Conservation (phyloP, 2,113 vertebrate species). For the Pterocles gutturalis region DNA sequence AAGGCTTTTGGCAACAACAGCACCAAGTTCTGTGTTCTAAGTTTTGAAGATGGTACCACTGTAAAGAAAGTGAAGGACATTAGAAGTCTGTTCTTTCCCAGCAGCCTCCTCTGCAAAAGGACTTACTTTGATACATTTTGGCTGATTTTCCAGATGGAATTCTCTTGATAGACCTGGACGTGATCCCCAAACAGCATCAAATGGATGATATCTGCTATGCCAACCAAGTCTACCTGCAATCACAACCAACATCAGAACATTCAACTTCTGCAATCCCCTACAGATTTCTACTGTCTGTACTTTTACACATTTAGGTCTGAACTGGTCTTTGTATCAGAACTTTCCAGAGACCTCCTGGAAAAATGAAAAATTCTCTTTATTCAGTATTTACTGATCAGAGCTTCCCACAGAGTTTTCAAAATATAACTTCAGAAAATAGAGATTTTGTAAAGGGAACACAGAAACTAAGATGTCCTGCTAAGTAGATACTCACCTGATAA, state of each 20-base stretch:
- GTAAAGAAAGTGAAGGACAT: background rate
- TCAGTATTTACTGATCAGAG: background rate
- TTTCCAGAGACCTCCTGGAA: background rate
- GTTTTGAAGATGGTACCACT: background rate
- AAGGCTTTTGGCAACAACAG: background rate
- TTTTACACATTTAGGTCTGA: background rate
- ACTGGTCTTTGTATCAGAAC: background rate
- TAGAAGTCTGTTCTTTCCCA: background rate
- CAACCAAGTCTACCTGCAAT: constrained; percentile 87
- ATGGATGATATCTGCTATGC: constrained; percentile 85
- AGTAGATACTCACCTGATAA: constrained; percentile 79
- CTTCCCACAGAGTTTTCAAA: background rate
- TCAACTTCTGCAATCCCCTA: background rate
- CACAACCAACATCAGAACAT: constrained; percentile 22
- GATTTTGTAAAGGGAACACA: background rate
- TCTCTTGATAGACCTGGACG: constrained; percentile 74
- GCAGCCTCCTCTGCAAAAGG: background rate
- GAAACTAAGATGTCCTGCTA: background rate
- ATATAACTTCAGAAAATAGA: background rate
- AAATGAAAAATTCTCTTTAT: background rate
- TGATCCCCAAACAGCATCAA: constrained; percentile 79
- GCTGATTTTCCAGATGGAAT: constrained; percentile 77
- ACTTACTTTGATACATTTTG: constrained; percentile 75
- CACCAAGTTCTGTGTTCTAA: background rate
- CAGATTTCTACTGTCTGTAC: background rate